These are phyloP conservation scores for Troides oblongomaculatus DNA, from an alignment of 2,888 invertebrate species.

Conservation along the genomic window DNA sequence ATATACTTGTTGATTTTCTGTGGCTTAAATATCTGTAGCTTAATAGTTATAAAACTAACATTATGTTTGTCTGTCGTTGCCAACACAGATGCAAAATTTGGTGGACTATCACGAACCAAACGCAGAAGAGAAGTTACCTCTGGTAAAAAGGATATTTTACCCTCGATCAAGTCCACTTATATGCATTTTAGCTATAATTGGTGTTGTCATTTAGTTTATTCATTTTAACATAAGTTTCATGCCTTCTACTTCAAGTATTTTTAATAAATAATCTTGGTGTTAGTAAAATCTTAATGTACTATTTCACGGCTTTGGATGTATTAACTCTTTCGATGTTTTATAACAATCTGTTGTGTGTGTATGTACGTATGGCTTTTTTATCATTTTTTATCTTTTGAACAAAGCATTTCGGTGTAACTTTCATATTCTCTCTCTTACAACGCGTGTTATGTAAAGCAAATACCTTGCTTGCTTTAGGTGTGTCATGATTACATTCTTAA, in stretches of 20 bases:
- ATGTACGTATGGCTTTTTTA: slow-evolving; percentile 21
- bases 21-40: slow-evolving; percentile 47
- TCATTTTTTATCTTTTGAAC: slow-evolving; percentile 9
- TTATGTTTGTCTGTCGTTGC: slow-evolving; percentile 72
- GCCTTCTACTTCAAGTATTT: slow-evolving; percentile 23
- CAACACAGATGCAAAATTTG: slow-evolving; percentile 88
- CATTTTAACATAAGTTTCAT: slow-evolving; percentile 33
- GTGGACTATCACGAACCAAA: slow-evolving; percentile 93
- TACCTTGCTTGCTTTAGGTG: slow-evolving; percentile 28
- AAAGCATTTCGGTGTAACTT: slow-evolving; percentile 19
- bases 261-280: slow-evolving; percentile 25
- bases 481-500: slow-evolving; percentile 5
- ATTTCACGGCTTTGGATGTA: slow-evolving; percentile 22
- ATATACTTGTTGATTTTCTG: slow-evolving; percentile 40
- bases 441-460: slow-evolving; percentile 23
- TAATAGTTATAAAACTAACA: slow-evolving; percentile 58
- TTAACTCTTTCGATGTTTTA: slow-evolving; percentile 19
- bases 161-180: slow-evolving; percentile 66
- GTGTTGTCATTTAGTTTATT: slow-evolving; percentile 35
- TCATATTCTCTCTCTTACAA: slow-evolving; percentile 13
- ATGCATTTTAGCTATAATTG: slow-evolving; percentile 53
- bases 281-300: slow-evolving; percentile 18
- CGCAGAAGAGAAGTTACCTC: slow-evolving; percentile 94
- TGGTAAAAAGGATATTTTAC: slow-evolving; percentile 85
- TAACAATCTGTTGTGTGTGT: slow-evolving; percentile 23